Percentiles rank a stretch among this genome's conserved stretches.
phyloP scores from a whole-genome alignment of 2,113 vertebrate genomes.

The Pituophis catenifer region DNA sequence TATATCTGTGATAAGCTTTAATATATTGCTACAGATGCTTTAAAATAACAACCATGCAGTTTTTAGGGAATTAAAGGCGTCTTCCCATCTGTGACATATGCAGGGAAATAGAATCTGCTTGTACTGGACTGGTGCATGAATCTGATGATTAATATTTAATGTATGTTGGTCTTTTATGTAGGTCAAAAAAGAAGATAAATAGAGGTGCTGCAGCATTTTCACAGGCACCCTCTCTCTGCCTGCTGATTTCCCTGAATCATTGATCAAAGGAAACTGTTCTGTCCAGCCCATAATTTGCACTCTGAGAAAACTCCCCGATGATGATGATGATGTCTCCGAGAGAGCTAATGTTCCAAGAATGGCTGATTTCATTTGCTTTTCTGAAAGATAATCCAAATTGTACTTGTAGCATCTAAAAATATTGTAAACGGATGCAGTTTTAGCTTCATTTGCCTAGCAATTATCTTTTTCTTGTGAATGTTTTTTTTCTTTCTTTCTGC shows the following conservation, averaged over 20 bases:
- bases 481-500: slow-evolving; percentile 32
- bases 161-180: slow-evolving; percentile 42
- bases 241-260: slow-evolving; percentile 46
- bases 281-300: slow-evolving; percentile 29
- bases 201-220: slow-evolving; percentile 40
- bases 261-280: slow-evolving; percentile 51
- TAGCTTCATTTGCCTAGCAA: slow-evolving; percentile 42
- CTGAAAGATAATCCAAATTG: slow-evolving; percentile 56
- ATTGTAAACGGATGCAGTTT: slow-evolving; percentile 59
- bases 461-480: slow-evolving; percentile 49
- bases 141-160: slow-evolving; percentile 36
- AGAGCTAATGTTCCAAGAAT: slow-evolving; percentile 51
- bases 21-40: neutral
- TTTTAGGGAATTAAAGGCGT: neutral
- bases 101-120: slow-evolving; percentile 20
- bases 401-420: slow-evolving; percentile 66
- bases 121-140: slow-evolving; percentile 10
- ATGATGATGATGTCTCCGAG: slow-evolving; percentile 43
- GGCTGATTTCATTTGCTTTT: neutral
- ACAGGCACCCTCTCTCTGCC: slow-evolving; percentile 44
- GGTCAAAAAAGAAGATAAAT: slow-evolving; percentile 55
- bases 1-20: neutral
- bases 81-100: neutral
- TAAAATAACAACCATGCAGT: slow-evolving; percentile 18
- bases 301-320: slow-evolving; percentile 43